Conservation (phyloP, 2,888 invertebrate species). For the Nesidiocoris tenuis region DNA sequence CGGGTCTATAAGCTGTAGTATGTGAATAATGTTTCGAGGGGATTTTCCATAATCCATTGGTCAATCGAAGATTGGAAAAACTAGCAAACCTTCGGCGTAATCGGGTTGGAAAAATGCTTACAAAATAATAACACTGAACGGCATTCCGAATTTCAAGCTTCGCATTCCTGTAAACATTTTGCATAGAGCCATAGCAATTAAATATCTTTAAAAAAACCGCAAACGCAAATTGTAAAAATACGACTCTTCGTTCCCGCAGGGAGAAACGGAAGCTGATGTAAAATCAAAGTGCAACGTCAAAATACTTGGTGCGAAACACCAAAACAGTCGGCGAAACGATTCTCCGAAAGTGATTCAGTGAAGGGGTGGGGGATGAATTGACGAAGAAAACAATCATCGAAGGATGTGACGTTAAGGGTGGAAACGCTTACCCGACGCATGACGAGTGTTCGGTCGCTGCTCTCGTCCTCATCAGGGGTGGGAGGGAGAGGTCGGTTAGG, state of each 20-base stretch:
- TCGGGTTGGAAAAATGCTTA: too few species aligned
- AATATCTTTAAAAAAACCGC: too few species aligned
- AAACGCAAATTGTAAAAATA: too few species aligned
- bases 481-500: conserved; percentile 92
- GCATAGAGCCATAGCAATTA: conserved; percentile 22
- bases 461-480: conserved; percentile 89
- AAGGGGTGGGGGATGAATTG: neutral
- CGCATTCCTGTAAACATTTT: conserved; percentile 29
- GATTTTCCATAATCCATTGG: too few species aligned
- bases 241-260: neutral
- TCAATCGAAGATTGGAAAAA: too few species aligned
- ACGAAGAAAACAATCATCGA: neutral
- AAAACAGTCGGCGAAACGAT: neutral
- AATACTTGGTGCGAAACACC: conserved; percentile 13
- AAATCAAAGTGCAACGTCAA: conserved; percentile 21
- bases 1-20: too few species aligned
- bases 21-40: too few species aligned
- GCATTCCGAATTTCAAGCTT: conserved; percentile 12
- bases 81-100: too few species aligned
- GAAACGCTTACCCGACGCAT: conserved; percentile 79
- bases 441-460: conserved; percentile 84
- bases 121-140: neutral
- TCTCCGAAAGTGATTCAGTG: neutral
- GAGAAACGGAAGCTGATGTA: conserved; percentile 10
- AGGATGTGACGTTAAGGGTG: neutral